Base-by-base conservation (phyloP, 2,888 invertebrate genomes). In the Agriopis marginaria region DNA sequence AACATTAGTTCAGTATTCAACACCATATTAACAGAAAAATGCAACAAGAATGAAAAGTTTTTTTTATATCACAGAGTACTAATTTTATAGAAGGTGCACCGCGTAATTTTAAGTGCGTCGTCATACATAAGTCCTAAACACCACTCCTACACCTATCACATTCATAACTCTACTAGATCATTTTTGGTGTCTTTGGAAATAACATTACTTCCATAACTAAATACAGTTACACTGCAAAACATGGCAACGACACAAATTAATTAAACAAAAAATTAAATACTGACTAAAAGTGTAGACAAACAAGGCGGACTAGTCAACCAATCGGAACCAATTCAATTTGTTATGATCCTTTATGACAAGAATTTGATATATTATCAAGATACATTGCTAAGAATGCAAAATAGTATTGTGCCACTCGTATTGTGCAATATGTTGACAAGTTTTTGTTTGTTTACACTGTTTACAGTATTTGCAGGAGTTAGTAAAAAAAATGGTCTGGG, bases 51-150 rank as follows among this genome's bases (percentile, higher is more conserved):
- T 76, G 75, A 78, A 77, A 77, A 78, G 74, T 81, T 82, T 76
- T 77, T 79, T 81, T 75, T 80, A 84, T 89, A 89, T 89, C 89
- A 89, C 89, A 89, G 89, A 82, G 86, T 85, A 83, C 84, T 77
- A 85, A 82, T 80, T 79, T 81, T 81, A 80, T 83, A 79, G 77
- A 85, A 42, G 79, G 85, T 88, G 88, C 85, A 85, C 82, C 76
- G 79, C 79, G 76, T 77, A 81, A 66, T 75, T 77, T 80, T 70
- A 81, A 80, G 86, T 87, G 85, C 85, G 83, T 81, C 75, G 78
- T 83, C 80, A 78, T 79, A 42, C 42, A 82, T 77, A 78, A 79
- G 77, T 78, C 72, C 75, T 78, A 78, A 61, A 82, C 80, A 83
- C 79, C 80, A 76, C 75, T 75, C 79, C 79, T 63, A 82, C 77